Evolutionary conservation across 2,797 vertebrate species (phyloP).

Genomic region (Sciurus carolinensis): DNA sequence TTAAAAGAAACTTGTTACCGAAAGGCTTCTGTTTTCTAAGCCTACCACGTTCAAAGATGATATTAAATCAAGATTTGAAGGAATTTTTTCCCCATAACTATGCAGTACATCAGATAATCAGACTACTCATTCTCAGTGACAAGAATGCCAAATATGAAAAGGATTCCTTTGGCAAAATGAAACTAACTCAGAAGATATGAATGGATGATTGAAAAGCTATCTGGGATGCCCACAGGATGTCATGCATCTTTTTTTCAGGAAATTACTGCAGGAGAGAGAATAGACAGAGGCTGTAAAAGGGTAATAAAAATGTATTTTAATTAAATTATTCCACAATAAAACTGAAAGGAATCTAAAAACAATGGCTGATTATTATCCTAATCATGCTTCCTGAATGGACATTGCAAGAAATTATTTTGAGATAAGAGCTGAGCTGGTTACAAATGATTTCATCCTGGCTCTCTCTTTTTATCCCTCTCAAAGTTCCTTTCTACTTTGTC

Average conservation of each 20-base stretch:
- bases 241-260: conserved; percentile 84
- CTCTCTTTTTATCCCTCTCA: background rate
- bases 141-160: conserved; percentile 67
- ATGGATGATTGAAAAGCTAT: conserved; percentile 83
- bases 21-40: background rate
- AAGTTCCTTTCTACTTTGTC: background rate
- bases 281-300: conserved; percentile 82
- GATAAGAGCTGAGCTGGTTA: conserved; percentile 65
- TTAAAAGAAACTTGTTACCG: conserved; percentile 49
- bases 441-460: conserved; percentile 51
- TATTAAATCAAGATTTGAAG: conserved; percentile 26
- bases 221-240: conserved; percentile 83
- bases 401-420: conserved; percentile 80
- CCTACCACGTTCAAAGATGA: background rate
- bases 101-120: conserved; percentile 79
- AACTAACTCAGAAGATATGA: conserved; percentile 77
- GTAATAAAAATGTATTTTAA: conserved; percentile 87
- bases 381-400: conserved; percentile 76
- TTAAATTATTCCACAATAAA: conserved; percentile 87
- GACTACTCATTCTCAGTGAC: conserved; percentile 71
- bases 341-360: conserved; percentile 85
- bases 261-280: conserved; percentile 85
- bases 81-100: background rate
- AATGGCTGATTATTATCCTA: conserved; percentile 79
- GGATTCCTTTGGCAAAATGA: conserved; percentile 77